Evolutionary conservation across 2,113 vertebrate genomes (phyloP).

Genomic region (Mesoclemmys tuberculata): DNA sequence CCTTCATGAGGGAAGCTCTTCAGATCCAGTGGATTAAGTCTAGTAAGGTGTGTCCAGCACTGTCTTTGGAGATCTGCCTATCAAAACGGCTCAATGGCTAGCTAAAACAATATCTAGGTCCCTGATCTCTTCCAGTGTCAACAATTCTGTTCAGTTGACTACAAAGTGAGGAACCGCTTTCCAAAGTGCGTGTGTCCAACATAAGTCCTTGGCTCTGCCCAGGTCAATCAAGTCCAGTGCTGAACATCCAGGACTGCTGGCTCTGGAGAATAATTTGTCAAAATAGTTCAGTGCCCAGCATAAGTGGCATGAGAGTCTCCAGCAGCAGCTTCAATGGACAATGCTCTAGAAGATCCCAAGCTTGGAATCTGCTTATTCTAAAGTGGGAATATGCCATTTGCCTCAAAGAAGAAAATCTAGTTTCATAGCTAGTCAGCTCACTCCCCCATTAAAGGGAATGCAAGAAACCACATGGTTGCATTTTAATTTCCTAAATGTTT

Average conservation of each 20-base stretch:
- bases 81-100: background rate
- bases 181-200: background rate
- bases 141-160: background rate
- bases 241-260: background rate
- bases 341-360: background rate
- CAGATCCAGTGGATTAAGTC: background rate
- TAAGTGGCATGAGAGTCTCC: background rate
- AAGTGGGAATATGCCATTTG: background rate
- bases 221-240: background rate
- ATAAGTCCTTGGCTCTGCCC: background rate
- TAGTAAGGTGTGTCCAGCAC: background rate
- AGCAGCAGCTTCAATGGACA: background rate
- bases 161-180: background rate
- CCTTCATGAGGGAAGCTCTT: background rate
- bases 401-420: background rate
- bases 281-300: background rate
- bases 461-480: background rate
- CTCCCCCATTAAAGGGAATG: background rate
- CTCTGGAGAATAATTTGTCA: background rate
- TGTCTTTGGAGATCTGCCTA: fast-evolving
- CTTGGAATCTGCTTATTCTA: background rate
- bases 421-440: background rate
- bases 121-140: background rate
- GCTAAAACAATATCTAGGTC: background rate
- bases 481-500: background rate